phyloP scores from a whole-genome alignment of 2,888 invertebrate species.

The Podabrus alpinus region DNA sequence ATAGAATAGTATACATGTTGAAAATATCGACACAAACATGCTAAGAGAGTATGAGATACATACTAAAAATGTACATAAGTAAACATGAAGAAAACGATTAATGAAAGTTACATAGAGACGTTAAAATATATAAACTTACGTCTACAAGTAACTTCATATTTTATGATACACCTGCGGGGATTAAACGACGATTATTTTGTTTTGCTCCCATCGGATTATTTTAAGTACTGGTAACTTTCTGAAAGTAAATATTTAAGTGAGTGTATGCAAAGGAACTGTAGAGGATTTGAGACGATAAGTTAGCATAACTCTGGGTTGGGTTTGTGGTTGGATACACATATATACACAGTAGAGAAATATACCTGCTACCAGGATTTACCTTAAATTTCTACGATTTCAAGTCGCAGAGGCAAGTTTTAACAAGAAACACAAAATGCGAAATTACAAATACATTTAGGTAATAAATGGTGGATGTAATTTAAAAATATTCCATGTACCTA shows the following conservation, averaged over 20 bases:
- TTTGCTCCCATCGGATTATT: constrained; percentile 48
- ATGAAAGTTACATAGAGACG: constrained; percentile 20
- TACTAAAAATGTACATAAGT: background rate
- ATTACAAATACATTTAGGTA: background rate
- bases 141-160: constrained; percentile 45
- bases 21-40: background rate
- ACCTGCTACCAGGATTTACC: constrained; percentile 13
- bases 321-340: constrained; percentile 30
- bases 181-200: constrained; percentile 50
- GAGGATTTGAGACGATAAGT: constrained; percentile 31
- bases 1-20: background rate
- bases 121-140: constrained; percentile 17
- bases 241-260: constrained; percentile 51
- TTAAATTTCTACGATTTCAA: constrained; percentile 16
- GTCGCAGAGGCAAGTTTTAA: background rate
- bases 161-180: constrained; percentile 48
- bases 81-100: constrained; percentile 15
- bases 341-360: constrained; percentile 4
- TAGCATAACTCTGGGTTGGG: constrained; percentile 27
- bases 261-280: constrained; percentile 34
- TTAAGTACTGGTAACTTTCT: constrained; percentile 47
- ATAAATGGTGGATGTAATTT: background rate
- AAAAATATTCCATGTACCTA: background rate
- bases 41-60: background rate
- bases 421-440: background rate